Evolutionary conservation across 1,140 invertebrate genomes (phyloP), one percentile per base, ranked within the genome.

Genomic region (Odontomachus brunneus): DNA sequence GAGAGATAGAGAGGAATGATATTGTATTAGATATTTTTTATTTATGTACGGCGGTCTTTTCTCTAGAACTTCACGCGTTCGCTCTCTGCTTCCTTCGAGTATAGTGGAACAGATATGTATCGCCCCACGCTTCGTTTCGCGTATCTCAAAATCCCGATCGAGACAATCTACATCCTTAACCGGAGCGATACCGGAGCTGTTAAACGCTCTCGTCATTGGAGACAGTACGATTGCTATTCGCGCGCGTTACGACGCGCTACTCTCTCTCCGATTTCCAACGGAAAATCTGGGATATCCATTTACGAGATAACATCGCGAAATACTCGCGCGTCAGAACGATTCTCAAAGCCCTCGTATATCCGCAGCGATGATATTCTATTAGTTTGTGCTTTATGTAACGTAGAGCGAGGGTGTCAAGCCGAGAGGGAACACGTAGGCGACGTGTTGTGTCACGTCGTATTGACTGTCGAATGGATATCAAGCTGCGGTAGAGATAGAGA

Each of bases 391-490:
- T 74, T 57, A 75, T 80, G 33, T 29, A 71, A 81, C 66, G 24
- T 26, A 60, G 59, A 51, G 59, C 48, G 59, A 14, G 38, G 72
- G 51, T 81, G 76, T 80, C 86, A 85, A 55, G 26, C 12, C 4
- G 78, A 74, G 69, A 83, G 48, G 72, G 75, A 22, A 59, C 82
- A 87, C 88, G 88, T 89, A 89, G 38, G 63, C 62, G 67, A 59
- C 48, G 53, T 85, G 84, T 89, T 89, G 85, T 87, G 83, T 81
- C 88, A 89, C 85, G 86, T 90, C 83, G 84, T 90, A 90, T 90
- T 88, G 89, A 90, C 88, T 90, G 84, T 90, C 89, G 84, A 90
- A 90, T 83, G 81, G 90, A 90, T 90, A 90, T 72, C 81, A n/a
- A 49, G 83, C 55, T 57, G 76, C 81, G 72, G 73, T 22, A 33